A percentile compares a stretch with the other conserved stretches of the same genome.
These are phyloP conservation scores for Tinamus guttatus DNA, from an alignment of 2,113 vertebrate genomes.

Conservation along the genomic window DNA sequence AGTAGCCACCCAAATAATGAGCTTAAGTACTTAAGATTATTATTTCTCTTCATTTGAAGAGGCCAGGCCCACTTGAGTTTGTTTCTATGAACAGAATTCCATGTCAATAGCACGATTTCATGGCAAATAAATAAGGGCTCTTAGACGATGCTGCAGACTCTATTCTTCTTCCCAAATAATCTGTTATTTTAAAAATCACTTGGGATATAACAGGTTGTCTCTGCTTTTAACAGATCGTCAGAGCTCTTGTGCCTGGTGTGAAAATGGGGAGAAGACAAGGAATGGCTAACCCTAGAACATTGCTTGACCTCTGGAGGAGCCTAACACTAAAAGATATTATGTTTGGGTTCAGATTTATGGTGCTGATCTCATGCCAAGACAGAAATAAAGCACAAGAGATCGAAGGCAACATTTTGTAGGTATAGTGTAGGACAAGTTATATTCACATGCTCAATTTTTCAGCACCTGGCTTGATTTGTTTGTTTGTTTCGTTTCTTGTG, in stretches of 20 bases:
- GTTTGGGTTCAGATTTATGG: background rate
- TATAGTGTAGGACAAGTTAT: fast-evolving
- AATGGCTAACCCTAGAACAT: background rate
- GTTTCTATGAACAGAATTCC: background rate
- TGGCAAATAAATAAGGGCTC: background rate
- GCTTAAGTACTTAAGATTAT: background rate
- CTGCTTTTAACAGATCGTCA: background rate
- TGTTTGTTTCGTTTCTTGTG: background rate
- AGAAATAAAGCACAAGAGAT: background rate
- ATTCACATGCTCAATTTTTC: fast-evolving
- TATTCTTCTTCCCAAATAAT: background rate
- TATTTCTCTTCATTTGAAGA: background rate
- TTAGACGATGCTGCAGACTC: background rate
- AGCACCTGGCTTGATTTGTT: background rate
- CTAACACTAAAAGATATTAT: background rate
- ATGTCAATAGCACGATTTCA: background rate
- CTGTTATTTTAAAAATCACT: background rate
- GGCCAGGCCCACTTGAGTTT: background rate
- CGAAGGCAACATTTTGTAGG: fast-evolving
- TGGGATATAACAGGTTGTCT: background rate
- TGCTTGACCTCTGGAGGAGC: background rate
- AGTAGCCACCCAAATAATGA: background rate
- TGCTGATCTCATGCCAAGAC: fast-evolving
- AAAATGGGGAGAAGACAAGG: background rate
- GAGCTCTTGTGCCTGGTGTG: background rate